A percentile compares a stretch with the other conserved stretches of the same genome.
These are phyloP conservation scores for Pyrrhopygopsis socrates DNA, from an alignment of 2,888 invertebrate genomes.

Conservation along the genomic window DNA sequence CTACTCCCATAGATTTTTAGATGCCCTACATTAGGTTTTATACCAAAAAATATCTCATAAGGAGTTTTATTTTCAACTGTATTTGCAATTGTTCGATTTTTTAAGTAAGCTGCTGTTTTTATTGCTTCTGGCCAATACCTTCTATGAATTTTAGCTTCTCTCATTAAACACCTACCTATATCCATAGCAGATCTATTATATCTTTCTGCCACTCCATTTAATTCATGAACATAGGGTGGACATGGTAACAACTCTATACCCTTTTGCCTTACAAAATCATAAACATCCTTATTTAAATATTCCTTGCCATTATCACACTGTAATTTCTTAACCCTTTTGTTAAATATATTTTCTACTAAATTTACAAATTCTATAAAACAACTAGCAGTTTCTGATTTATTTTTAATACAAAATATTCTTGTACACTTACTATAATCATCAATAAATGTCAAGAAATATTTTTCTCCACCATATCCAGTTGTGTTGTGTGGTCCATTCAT, in stretches of 20 bases:
- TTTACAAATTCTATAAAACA: conserved; percentile 73
- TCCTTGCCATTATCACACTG: conserved; percentile 84
- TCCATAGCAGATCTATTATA: conserved; percentile 84
- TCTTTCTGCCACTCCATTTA: conserved; percentile 85
- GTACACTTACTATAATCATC: conserved; percentile 83
- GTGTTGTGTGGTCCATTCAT: conserved; percentile 83
- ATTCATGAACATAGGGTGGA: conserved; percentile 85
- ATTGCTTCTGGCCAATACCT: conserved; percentile 83
- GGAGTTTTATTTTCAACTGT: conserved; percentile 84
- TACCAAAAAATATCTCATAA: conserved; percentile 82
- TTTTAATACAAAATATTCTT: conserved; percentile 78
- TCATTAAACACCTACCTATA: conserved; percentile 81
- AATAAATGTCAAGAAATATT: conserved; percentile 84
- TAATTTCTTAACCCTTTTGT: conserved; percentile 76
- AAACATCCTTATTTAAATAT: conserved; percentile 81
- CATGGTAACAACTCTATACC: conserved; percentile 83
- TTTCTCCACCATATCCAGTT: conserved; percentile 82
- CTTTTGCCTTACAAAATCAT: conserved; percentile 78
- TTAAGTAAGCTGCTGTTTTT: conserved; percentile 84
- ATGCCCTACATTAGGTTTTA: conserved; percentile 81
- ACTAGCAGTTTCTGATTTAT: conserved; percentile 70
- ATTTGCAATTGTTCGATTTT: conserved; percentile 85
- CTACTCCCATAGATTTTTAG: conserved; percentile 85
- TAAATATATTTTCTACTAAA: conserved; percentile 67
- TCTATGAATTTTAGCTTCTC: conserved; percentile 81